Evolutionary conservation across 1,140 invertebrate genomes (phyloP).

Genomic region (Habropoda laboriosa): DNA sequence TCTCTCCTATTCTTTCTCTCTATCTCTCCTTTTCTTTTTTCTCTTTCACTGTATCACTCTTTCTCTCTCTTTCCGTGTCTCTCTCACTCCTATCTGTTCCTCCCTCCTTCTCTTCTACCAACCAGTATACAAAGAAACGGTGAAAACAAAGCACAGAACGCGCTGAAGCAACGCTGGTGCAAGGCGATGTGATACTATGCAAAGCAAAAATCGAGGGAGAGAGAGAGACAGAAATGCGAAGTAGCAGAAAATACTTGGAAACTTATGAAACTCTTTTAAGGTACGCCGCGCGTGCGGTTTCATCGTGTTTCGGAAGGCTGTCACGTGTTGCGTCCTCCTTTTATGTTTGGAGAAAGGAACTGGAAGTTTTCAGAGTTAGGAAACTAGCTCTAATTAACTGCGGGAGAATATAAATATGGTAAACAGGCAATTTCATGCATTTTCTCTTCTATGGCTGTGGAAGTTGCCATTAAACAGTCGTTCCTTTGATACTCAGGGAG

Average conservation of each 20-base stretch:
- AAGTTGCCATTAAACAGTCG: too few species aligned
- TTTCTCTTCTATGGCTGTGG: too few species aligned
- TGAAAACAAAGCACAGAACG: conserved; percentile 3
- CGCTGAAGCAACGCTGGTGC: background rate
- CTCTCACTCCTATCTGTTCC: too few species aligned
- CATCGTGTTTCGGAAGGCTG: background rate
- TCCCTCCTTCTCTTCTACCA: too few species aligned
- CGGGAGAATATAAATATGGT: too few species aligned
- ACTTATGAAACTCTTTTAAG: background rate
- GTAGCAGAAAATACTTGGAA: background rate
- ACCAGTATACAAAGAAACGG: background rate
- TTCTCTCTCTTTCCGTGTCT: too few species aligned
- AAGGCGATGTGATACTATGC: conserved; percentile 6
- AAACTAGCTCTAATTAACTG: background rate
- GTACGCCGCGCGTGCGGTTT: background rate
- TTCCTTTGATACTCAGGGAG: too few species aligned
- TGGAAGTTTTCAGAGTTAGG: background rate
- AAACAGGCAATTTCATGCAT: too few species aligned
- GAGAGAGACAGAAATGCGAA: background rate
- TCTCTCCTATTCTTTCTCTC: too few species aligned
- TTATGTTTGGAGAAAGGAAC: background rate
- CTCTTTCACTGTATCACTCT: too few species aligned
- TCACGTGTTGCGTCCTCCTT: background rate
- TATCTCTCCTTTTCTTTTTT: too few species aligned
- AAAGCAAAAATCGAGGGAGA: background rate